Conservation (phyloP, 1,140 invertebrate genomes). For the Mycetomoellerius zeteki region DNA sequence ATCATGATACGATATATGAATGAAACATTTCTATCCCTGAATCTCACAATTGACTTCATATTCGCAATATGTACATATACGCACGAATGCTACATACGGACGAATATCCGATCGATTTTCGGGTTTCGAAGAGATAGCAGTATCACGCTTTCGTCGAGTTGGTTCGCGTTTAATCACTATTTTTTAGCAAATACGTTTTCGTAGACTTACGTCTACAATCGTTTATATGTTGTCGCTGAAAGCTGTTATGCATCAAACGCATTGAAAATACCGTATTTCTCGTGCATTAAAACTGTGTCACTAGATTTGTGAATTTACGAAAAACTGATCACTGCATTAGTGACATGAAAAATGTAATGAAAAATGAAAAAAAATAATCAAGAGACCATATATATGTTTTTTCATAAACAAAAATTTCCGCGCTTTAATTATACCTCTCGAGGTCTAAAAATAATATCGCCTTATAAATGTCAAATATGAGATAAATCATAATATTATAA, state of each 20-base stretch:
- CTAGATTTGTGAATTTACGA: background rate
- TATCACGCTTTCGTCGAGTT: background rate
- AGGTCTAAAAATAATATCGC: background rate
- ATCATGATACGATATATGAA: background rate
- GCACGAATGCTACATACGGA: background rate
- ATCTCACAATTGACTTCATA: conserved; percentile 41
- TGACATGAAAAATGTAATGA: conserved; percentile 11
- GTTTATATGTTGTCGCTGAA: conserved; percentile 18
- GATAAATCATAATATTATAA: conserved; percentile 37
- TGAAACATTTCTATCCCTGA: conserved; percentile 17
- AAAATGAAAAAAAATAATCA: too few relatives aligned
- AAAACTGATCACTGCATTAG: background rate
- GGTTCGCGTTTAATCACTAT: background rate
- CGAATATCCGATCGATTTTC: conserved; percentile 34
- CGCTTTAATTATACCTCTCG: background rate
- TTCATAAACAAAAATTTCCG: background rate
- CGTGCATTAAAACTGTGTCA: background rate
- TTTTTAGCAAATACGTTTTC: conserved; percentile 27
- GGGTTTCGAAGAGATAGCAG: background rate
- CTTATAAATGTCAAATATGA: conserved; percentile 33
- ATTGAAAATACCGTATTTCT: background rate
- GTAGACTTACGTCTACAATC: conserved; percentile 11
- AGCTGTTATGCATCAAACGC: background rate
- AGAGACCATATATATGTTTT: background rate
- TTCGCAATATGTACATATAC: background rate